Conservation (phyloP, 2,113 vertebrate genomes). For the Petroica traversi region DNA sequence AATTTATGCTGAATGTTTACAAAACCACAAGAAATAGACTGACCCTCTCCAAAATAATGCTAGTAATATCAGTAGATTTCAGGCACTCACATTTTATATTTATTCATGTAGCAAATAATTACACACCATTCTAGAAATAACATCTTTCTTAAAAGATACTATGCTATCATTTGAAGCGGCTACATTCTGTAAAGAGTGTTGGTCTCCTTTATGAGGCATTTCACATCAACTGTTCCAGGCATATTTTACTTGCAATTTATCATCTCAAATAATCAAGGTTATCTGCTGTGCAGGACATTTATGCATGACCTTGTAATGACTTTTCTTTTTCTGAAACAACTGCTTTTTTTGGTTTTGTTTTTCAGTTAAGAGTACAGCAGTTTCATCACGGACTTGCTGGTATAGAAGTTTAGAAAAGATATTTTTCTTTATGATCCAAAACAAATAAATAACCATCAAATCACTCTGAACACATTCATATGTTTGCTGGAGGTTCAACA, state of each 20-base stretch:
- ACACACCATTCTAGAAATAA: neutral
- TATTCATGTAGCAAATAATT: neutral
- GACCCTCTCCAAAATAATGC: neutral
- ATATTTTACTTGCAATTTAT: neutral
- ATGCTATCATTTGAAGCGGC: neutral
- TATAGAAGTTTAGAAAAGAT: conserved; percentile 4
- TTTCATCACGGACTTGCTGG: neutral
- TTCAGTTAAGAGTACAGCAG: neutral
- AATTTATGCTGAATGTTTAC: neutral
- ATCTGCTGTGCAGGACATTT: neutral
- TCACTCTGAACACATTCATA: conserved; percentile 24
- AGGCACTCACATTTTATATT: neutral
- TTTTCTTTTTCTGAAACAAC: neutral
- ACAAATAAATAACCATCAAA: conserved; percentile 50
- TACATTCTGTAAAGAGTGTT: neutral
- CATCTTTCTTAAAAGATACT: neutral
- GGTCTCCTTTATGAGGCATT: neutral
- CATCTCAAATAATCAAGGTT: neutral
- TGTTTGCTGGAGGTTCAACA: conserved; percentile 20
- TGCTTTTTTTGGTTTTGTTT: neutral
- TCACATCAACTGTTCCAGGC: neutral
- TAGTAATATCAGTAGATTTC: neutral
- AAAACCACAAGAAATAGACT: neutral
- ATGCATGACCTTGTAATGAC: neutral
- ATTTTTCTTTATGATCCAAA: neutral